Base-by-base conservation (phyloP, 2,888 invertebrate species). In the Dermolepida albohirtum region DNA sequence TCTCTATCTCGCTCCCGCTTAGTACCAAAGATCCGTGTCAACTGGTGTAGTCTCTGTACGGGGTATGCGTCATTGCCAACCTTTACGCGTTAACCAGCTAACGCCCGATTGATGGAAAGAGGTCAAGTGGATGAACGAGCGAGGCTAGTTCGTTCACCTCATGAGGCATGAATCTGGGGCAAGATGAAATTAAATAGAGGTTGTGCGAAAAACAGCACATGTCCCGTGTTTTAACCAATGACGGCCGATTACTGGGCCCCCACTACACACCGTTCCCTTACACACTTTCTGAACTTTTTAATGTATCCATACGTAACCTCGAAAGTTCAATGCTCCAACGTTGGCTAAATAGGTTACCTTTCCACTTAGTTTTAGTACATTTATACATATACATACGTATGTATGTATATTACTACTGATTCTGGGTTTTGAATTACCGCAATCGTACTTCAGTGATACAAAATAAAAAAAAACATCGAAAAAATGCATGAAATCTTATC, bases 121-220 rank as follows among this genome's bases (percentile, higher is more conserved):
- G 82, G 84, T 79, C 82, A 81, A 74, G 71, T 71, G 74, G 77
- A 79, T 82, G 84, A 82, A 79, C 82, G 77, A 77, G 78, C 81
- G 86, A 86, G 87, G 83, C 85, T 87, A 86, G 87, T 86, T 84
- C 87, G 85, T 87, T 87, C 86, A 87, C 86, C 87, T 80, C 80
- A 69, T 76, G 76, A 63, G 76, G 83, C 85, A 86, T 81, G 85
- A 86, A 88, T 87, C 87, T 87, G 85, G 87, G 87, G 86, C 87
- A 87, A 87, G 87, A 87, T 87, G 87, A 87, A 87, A 87, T 87
- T 86, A 86, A 85, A 86, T 85, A 80, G 81, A 82, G 82, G 81
- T 82, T 83, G 80, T 74, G 73, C 79, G 80, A 79, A 81, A 79
- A 81, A 80, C 80, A 80, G 79, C 79, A 80, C 81, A 80, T 81